Percentiles rank a stretch among this genome's conserved stretches.
phyloP scores from a whole-genome alignment of 2,113 vertebrate genomes.

The Electrona antarctica region DNA sequence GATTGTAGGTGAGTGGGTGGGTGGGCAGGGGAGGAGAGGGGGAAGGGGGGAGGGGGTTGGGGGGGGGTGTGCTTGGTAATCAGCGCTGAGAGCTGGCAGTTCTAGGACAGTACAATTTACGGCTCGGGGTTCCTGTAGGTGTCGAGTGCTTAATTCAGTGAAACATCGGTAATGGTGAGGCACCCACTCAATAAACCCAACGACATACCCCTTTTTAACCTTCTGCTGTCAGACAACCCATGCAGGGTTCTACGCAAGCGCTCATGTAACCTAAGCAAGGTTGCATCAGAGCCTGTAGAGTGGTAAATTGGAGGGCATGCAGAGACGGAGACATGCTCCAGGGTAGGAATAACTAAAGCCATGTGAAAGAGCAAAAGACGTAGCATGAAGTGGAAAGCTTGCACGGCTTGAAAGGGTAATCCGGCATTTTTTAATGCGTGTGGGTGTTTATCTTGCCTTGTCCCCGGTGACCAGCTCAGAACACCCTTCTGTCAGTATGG shows the following conservation, averaged over 20 bases:
- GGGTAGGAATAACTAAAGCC: background rate
- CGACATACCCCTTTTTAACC: background rate
- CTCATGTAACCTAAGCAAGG: conserved; percentile 1
- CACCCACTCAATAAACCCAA: too few relatives aligned
- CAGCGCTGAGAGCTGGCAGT: too few relatives aligned
- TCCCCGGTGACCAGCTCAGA: background rate
- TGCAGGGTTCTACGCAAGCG: background rate
- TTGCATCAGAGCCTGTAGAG: conserved; percentile 6
- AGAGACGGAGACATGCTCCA: background rate
- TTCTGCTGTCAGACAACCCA: conserved; percentile 9
- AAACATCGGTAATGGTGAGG: too few relatives aligned
- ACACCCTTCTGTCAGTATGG: too few relatives aligned
- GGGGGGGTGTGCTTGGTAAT: too few relatives aligned
- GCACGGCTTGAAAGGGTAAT: conserved; percentile 20
- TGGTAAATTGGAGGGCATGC: background rate
- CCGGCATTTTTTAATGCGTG: background rate
- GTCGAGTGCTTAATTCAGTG: too few relatives aligned
- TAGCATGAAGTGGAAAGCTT: background rate
- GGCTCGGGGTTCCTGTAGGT: too few relatives aligned
- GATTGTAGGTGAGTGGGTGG: conserved; percentile 2
- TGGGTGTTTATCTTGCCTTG: background rate
- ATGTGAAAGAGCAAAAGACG: background rate
- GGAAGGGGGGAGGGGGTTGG: background rate
- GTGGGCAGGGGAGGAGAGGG: background rate
- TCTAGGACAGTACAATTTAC: too few relatives aligned